Evolutionary conservation across 2,113 vertebrate species (phyloP), one percentile per base, ranked within the genome.

Genomic region (Chlamydotis undulata): DNA sequence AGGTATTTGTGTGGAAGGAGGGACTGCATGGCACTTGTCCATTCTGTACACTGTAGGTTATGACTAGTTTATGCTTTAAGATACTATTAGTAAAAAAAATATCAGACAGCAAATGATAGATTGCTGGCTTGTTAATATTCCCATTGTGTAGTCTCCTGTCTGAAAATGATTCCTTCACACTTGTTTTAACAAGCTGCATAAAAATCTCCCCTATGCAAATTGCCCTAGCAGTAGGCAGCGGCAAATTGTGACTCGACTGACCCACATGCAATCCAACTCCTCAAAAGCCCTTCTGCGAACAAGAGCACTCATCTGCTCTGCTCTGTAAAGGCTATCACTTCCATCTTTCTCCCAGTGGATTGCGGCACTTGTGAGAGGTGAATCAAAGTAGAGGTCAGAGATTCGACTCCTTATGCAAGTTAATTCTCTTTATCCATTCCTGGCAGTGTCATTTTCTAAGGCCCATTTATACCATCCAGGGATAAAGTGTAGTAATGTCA

Each of bases 381-480:
- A 93, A 83, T 67, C 47, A 75, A 92, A 91, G 83, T 2, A 83
- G 73, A 92, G 71, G 94, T 83, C 89, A 94, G 53, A 76, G 65
- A 97, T 95, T 87, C 93, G 87, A 95, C 83, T 87, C 81, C 53
- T 94, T 73, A 69, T 49, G 77, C 57, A 94, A 96, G 81, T 69
- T 94, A 96, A 95, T 91, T 68, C 60, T 83, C 76, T 77, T 87
- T 90, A 95, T 94, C 93, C 57, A 61, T 83, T 89, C 49, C 57
- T 76, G 80, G 69, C 60, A 89, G 89, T 70, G 65, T 82, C 12
- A 57, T 91, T 96, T 95, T 56, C 69, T 89, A 75, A 93, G 61
- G 81, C 60, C 25, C 16, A 17, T 95, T 95, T 94, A 87, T 75
- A 68, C 45, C 35, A 95, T 35, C 31, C 53, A 93, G 83, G 57